These are phyloP conservation scores for Erebia epiphron DNA, from an alignment of 2,888 invertebrate species.

Conservation along the genomic window DNA sequence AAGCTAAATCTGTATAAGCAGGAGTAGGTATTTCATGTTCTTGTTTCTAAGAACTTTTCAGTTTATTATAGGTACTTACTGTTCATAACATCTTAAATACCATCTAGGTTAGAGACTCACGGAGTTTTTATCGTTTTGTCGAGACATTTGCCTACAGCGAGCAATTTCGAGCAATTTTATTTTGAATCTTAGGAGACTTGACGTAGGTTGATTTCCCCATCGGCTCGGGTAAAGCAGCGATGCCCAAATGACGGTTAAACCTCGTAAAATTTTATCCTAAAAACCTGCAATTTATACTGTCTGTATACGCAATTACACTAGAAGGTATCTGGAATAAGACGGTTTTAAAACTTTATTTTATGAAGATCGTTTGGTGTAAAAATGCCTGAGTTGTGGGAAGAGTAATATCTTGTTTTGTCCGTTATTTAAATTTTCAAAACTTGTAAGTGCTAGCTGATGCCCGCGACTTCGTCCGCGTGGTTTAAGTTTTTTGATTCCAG, in stretches of 20 bases:
- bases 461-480: too few relatives aligned
- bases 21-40: too few relatives aligned
- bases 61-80: too few relatives aligned
- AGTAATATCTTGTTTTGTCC: background rate
- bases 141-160: background rate
- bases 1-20: too few relatives aligned
- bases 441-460: too few relatives aligned
- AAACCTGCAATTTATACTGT: constrained; percentile 56
- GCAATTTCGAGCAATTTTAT: background rate
- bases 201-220: constrained; percentile 15
- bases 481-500: too few relatives aligned
- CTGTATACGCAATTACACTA: constrained; percentile 60
- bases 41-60: too few relatives aligned
- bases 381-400: background rate
- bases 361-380: background rate
- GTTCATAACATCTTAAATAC: too few relatives aligned
- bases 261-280: constrained; percentile 62
- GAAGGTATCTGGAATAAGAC: constrained; percentile 13
- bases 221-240: background rate
- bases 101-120: background rate
- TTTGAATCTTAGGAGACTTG: constrained; percentile 1
- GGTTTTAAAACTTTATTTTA: constrained; percentile 19
- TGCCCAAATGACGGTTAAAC: constrained; percentile 39
- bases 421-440: too few relatives aligned
- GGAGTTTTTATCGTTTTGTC: background rate